Conservation (phyloP, 2,113 vertebrate genomes). For the Limanda limanda region DNA sequence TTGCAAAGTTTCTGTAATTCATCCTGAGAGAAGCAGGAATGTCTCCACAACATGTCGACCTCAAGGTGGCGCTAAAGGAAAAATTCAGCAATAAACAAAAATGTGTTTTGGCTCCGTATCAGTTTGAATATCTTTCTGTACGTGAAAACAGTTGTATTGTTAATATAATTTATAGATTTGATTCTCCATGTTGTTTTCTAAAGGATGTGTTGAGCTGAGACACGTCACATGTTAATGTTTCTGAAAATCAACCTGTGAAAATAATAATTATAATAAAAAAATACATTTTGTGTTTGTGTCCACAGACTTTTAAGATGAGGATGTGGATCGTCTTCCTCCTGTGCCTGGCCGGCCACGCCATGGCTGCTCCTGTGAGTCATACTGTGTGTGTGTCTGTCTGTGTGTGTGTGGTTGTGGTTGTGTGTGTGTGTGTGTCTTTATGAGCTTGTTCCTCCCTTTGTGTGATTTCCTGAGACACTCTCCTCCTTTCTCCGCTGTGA, state of each 20-base stretch:
- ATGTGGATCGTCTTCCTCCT: slow-evolving; percentile 94
- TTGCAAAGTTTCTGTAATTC: too few species aligned
- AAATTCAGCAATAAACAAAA: too few species aligned
- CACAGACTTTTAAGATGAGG: slow-evolving; percentile 89
- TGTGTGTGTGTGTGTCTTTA: slow-evolving; percentile 4
- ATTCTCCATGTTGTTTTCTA: not conserved
- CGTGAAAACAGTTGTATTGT: too few species aligned
- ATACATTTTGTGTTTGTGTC: slow-evolving; percentile 42
- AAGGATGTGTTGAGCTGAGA: too few species aligned
- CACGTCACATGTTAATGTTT: too few species aligned
- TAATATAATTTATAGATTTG: too few species aligned
- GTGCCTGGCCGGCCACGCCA: slow-evolving; percentile 92
- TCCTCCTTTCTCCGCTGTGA: slow-evolving; percentile 9
- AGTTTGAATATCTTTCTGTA: too few species aligned
- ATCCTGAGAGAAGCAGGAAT: too few species aligned
- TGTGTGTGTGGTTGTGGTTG: not conserved
- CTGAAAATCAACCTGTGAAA: too few species aligned
- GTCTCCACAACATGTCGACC: too few species aligned
- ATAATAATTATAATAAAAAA: not conserved
- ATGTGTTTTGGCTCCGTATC: too few species aligned
- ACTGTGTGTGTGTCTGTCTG: not conserved
- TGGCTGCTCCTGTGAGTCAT: slow-evolving; percentile 92
- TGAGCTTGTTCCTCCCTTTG: slow-evolving; percentile 25
- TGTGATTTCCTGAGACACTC: slow-evolving; percentile 1
- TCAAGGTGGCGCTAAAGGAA: too few species aligned